Base-by-base conservation (phyloP, 2,888 invertebrate genomes). In the Daptonema setosum region DNA sequence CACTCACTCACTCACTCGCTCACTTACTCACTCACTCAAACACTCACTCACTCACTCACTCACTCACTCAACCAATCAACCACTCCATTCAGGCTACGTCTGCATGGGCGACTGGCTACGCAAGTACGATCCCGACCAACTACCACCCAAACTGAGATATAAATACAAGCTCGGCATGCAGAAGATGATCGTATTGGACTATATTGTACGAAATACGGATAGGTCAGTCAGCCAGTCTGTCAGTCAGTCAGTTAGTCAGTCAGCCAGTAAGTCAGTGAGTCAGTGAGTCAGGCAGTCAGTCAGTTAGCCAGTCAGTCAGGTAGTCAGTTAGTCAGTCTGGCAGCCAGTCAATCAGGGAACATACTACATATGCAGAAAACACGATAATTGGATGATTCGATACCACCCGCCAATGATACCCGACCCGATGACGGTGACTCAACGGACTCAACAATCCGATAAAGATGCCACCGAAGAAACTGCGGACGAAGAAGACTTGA, bases 71-170 rank as follows among this genome's bases (percentile, higher is more conserved):
- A n/a, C n/a, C n/a, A n/a, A n/a, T n/a, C n/a, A n/a, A n/a, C n/a
- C n/a, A n/a, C n/a, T n/a, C n/a, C n/a, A n/a, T n/a, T n/a, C n/a
- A n/a, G n/a, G 45, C 17, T 45, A 14, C 45, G n/a, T 3, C 11
- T 3, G 22, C 45, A 22, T 22, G 17, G 45, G 45, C 11, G 11
- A 14, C 45, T 45, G n/a, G 11, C 45, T 45, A 3, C 8, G 8
- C 8, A 8, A 17, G 11, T 47, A 14, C 71, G 85, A 93, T 64
- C 77, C 86, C 62, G 83, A 97, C 58, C 77, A 95, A 67, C 93
- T 93, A 35, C 35, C 8, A 8, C 35, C 35, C 17, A 11, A 11
- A 35, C 8, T 35, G 35, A 35, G 11, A 17, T 17, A 35, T 35
- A 17, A 11, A 17, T 17, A 35, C 35, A 35, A 35, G 35, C 11